Percentiles rank a stretch among this genome's conserved stretches.
Conservation (phyloP, 2,888 invertebrate species). For the Lymantria dispar region DNA sequence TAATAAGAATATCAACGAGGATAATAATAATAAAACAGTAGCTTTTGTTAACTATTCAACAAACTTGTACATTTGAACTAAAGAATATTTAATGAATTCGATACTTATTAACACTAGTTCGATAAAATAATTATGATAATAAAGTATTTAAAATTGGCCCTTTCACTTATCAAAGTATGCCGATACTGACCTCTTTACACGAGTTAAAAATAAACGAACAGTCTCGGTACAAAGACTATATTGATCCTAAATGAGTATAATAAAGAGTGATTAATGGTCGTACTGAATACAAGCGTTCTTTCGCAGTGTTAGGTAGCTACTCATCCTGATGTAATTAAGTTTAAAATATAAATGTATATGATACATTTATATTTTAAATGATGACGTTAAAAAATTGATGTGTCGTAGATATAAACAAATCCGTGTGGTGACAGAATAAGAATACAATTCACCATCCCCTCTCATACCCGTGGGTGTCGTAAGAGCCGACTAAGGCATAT, state of each 20-base stretch:
- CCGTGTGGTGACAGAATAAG: no score
- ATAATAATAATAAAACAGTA: no score
- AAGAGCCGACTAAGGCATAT: no score
- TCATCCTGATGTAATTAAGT: slow-evolving; percentile 30
- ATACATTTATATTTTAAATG: no score
- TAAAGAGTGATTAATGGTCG: slow-evolving; percentile 61
- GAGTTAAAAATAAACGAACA: slow-evolving; percentile 54
- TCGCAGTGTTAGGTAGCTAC: slow-evolving; percentile 22
- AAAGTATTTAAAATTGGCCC: slow-evolving; percentile 17
- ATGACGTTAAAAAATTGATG: no score
- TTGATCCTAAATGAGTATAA: slow-evolving; percentile 65
- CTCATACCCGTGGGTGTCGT: no score
- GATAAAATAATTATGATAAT: slow-evolving; percentile 4
- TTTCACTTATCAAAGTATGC: slow-evolving; percentile 35
- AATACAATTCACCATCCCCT: no score
- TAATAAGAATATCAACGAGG: no score
- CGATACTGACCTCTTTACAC: slow-evolving; percentile 43
- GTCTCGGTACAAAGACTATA: slow-evolving; percentile 52
- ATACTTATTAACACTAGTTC: background rate
- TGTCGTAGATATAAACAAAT: no score
- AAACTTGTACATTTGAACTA: background rate
- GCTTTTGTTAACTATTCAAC: background rate
- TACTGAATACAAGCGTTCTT: slow-evolving; percentile 46
- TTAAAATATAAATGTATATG: no score
- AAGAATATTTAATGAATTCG: background rate